These are phyloP conservation scores for Bombus confusus DNA, from an alignment of 1,140 invertebrate genomes.

Conservation along the genomic window DNA sequence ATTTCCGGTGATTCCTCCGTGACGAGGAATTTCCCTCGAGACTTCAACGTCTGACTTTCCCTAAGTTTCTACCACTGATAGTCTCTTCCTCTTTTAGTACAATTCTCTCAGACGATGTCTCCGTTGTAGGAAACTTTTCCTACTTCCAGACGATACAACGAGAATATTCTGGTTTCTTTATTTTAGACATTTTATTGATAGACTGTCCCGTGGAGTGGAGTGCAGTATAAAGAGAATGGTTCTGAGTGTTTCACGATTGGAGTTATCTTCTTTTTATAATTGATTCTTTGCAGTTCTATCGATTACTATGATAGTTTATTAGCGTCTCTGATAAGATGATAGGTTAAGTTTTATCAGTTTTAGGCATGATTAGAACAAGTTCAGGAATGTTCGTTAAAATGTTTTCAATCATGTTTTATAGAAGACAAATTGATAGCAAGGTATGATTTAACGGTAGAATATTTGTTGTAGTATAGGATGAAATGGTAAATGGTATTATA, in stretches of 20 bases:
- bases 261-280: background rate
- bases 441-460: background rate
- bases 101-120: background rate
- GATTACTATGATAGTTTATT: no score
- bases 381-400: background rate
- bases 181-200: background rate
- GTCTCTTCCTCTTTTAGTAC: constrained; percentile 18
- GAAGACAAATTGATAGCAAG: no score
- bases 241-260: no score
- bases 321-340: background rate
- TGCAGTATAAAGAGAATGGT: no score
- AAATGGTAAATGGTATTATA: background rate
- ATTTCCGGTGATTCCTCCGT: constrained; percentile 55
- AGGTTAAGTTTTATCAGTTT: no score
- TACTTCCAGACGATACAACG: background rate
- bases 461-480: background rate
- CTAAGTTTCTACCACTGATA: constrained; percentile 32
- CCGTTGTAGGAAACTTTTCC: background rate
- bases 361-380: no score
- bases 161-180: constrained; percentile 7
- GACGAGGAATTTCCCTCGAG: constrained; percentile 68
- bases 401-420: no score
- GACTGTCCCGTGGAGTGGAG: background rate
- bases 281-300: no score
- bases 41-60: constrained; percentile 34